phyloP scores from a whole-genome alignment of 2,797 vertebrate genomes.

The Eptatretus atami region DNA sequence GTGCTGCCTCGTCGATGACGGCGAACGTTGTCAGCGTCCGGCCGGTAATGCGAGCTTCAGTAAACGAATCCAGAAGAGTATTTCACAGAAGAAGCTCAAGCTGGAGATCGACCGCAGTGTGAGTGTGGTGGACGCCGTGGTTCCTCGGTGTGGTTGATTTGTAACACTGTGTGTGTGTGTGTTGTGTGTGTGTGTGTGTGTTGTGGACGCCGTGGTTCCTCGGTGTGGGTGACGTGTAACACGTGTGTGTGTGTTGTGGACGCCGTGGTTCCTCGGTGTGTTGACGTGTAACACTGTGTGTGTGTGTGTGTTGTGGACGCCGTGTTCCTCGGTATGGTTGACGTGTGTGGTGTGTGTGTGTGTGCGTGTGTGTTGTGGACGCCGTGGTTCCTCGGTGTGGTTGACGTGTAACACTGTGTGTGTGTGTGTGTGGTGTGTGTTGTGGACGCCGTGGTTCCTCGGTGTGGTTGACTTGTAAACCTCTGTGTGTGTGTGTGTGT shows the following conservation, averaged over 20 bases:
- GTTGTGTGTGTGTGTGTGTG: background rate
- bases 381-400: background rate
- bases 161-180: background rate
- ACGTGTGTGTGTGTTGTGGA: too few species aligned
- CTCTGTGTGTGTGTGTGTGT: background rate
- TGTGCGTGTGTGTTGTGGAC: too few species aligned
- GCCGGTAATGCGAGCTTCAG: slow-evolving; percentile 95
- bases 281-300: too few species aligned
- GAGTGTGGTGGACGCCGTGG: slow-evolving; percentile 14
- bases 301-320: slow-evolving; percentile 21
- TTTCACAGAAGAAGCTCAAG: slow-evolving; percentile 79
- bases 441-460: background rate
- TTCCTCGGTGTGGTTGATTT: background rate
- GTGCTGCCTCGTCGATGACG: slow-evolving; percentile 81
- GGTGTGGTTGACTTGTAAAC: background rate
- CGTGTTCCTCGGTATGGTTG: background rate
- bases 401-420: background rate
- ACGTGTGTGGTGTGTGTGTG: background rate
- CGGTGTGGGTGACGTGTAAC: too few species aligned
- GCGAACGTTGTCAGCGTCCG: slow-evolving; percentile 56
- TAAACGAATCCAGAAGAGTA: slow-evolving; percentile 89
- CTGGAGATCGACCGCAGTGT: slow-evolving; percentile 86
- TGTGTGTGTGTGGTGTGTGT: slow-evolving; percentile 19
- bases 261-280: too few species aligned
- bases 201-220: too few species aligned